These are phyloP conservation scores for Staurois parvus DNA, from an alignment of 2,797 vertebrate genomes.

Conservation along the genomic window DNA sequence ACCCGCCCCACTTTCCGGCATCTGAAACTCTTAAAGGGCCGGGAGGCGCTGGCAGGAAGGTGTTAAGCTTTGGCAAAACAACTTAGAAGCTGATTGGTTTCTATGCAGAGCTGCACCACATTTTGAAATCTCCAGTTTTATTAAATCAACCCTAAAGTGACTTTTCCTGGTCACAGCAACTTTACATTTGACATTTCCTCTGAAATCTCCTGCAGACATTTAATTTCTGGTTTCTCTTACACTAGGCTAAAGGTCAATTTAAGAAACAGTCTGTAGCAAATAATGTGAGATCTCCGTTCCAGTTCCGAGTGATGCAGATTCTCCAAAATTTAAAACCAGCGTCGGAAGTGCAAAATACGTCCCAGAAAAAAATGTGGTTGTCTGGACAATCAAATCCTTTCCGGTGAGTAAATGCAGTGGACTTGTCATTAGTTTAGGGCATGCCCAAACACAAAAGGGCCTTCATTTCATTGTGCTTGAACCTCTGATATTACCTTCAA, in stretches of 20 bases:
- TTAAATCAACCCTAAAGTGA: too few species aligned
- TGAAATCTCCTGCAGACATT: background rate
- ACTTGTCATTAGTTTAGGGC: too few species aligned
- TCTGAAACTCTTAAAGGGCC: too few species aligned
- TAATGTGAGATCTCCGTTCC: constrained; percentile 90
- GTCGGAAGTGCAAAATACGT: constrained; percentile 88
- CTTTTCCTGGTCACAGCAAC: background rate
- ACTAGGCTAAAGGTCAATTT: constrained; percentile 93
- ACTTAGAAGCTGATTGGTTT: too few species aligned
- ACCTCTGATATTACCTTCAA: too few species aligned
- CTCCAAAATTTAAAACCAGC: constrained; percentile 93
- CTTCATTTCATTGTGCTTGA: too few species aligned
- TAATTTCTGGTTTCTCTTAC: background rate
- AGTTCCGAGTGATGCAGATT: constrained; percentile 93
- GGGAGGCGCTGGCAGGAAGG: too few species aligned
- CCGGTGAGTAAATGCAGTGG: constrained; percentile 78
- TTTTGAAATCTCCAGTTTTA: too few species aligned
- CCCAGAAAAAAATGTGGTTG: constrained; percentile 88
- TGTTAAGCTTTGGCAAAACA: too few species aligned
- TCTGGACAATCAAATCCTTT: constrained; percentile 96
- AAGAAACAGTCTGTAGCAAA: constrained; percentile 97
- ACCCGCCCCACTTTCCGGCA: too few species aligned
- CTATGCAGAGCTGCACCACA: too few species aligned
- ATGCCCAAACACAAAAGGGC: too few species aligned
- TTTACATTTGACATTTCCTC: background rate